Percentiles rank a stretch among this genome's conserved stretches.
These are phyloP conservation scores for Quadroppia sp. DNA, from an alignment of 2,888 invertebrate species.

Conservation along the genomic window DNA sequence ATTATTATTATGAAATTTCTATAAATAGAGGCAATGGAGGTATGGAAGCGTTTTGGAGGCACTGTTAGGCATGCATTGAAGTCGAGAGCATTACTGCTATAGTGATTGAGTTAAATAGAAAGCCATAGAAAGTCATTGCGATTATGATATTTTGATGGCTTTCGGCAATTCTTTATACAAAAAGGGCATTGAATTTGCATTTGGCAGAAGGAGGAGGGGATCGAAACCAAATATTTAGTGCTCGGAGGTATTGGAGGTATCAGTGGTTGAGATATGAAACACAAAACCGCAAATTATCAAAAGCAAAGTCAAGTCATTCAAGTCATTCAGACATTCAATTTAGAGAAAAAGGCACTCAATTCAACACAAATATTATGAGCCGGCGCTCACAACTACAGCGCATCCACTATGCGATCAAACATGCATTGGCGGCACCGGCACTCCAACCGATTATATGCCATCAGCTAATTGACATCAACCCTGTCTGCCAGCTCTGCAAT, in stretches of 20 bases:
- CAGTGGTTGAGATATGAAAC: conserved; percentile 24
- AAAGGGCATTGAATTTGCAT: conserved; percentile 34
- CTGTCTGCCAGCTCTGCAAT: conserved; percentile 9
- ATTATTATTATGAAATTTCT: conserved; percentile 21
- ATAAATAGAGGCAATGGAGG: conserved; percentile 24
- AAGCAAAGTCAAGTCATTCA: background rate
- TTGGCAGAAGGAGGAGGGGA: background rate
- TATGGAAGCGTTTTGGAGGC: background rate
- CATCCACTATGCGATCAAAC: background rate
- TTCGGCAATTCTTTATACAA: conserved; percentile 26
- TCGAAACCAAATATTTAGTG: conserved; percentile 28
- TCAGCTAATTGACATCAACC: conserved; percentile 26
- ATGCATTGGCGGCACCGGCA: conserved; percentile 17
- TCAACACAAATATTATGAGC: conserved; percentile 12
- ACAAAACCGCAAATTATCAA: conserved; percentile 30
- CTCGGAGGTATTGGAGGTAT: conserved; percentile 18
- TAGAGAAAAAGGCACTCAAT: background rate
- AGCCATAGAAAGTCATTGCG: conserved; percentile 29
- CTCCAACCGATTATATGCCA: conserved; percentile 30
- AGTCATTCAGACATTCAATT: conserved; percentile 32
- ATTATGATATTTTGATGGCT: conserved; percentile 35
- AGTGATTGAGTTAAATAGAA: conserved; percentile 19
- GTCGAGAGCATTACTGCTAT: background rate
- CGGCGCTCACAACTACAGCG: background rate
- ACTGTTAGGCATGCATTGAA: conserved; percentile 10